Conservation (phyloP, 1,140 invertebrate species). For the Drepana arcuata region DNA sequence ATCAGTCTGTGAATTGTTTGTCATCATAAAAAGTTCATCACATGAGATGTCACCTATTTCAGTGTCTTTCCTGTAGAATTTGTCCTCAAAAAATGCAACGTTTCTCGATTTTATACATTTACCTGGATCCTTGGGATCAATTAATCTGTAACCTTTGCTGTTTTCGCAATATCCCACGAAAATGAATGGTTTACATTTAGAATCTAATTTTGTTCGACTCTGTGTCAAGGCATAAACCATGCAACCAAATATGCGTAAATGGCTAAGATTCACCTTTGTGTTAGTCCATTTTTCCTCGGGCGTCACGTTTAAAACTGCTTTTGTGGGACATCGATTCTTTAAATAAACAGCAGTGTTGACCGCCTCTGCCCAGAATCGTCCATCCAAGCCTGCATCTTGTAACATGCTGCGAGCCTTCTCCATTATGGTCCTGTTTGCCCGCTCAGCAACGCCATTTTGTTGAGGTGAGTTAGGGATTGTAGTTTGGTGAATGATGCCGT, state of each 20-base stretch:
- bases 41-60: background rate
- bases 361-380: background rate
- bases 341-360: background rate
- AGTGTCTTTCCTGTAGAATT: too few relatives aligned
- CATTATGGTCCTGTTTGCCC: constrained; percentile 8
- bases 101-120: background rate
- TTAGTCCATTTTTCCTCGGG: background rate
- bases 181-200: background rate
- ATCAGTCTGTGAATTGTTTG: background rate
- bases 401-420: background rate
- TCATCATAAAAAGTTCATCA: background rate
- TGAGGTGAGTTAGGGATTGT: constrained; percentile 10
- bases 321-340: background rate
- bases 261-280: background rate
- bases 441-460: constrained; percentile 4
- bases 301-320: background rate
- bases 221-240: background rate
- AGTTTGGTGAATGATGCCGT: constrained; percentile 3
- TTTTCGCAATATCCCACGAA: background rate
- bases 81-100: background rate
- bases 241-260: background rate
- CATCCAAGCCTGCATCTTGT: background rate
- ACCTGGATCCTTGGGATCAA: background rate
- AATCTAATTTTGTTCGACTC: background rate
- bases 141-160: background rate